A percentile compares a stretch with the other conserved stretches of the same genome.
Conservation (phyloP, 2,113 vertebrate species). For the Pomatostomus ruficeps region DNA sequence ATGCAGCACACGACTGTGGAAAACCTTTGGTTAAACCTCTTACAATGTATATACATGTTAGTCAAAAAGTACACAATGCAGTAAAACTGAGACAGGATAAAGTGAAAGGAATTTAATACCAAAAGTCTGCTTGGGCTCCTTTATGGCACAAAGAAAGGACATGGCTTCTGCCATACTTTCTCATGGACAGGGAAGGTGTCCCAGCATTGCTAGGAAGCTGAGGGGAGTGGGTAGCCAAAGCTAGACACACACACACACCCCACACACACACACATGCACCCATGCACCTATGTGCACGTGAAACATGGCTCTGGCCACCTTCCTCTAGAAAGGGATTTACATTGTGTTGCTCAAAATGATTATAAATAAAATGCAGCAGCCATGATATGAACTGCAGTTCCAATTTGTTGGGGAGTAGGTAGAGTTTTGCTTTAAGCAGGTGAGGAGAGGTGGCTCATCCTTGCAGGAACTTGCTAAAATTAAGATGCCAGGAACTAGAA, state of each 20-base stretch:
- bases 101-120: not conserved
- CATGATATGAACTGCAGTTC: not conserved
- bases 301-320: not conserved
- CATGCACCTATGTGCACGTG: rapidly evolving
- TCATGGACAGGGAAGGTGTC: not conserved
- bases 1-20: not conserved
- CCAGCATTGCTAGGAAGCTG: not conserved
- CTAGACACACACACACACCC: too few relatives aligned
- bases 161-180: not conserved
- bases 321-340: not conserved
- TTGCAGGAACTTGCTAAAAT: not conserved
- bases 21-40: not conserved
- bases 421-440: not conserved
- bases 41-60: not conserved
- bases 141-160: not conserved
- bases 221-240: not conserved
- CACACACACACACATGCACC: too few relatives aligned
- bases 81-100: not conserved
- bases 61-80: not conserved
- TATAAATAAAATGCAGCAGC: not conserved
- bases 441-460: not conserved
- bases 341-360: not conserved
- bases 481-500: not conserved
- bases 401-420: not conserved
- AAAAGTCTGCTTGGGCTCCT: not conserved